phyloP scores from a whole-genome alignment of 2,888 invertebrate genomes.

The Ornithoptera priamus region DNA sequence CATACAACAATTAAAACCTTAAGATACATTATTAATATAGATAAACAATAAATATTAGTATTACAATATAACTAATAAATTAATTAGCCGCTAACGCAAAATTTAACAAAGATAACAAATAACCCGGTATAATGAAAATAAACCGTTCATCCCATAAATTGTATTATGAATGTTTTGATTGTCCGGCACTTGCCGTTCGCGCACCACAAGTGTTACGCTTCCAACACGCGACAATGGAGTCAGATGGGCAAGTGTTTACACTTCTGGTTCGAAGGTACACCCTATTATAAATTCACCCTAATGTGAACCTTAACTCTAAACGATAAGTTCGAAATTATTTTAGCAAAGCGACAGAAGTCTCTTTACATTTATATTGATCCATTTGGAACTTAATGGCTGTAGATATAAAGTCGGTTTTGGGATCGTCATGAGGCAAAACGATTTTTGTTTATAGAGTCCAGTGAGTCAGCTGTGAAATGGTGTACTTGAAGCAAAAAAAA shows the following conservation, averaged over 20 bases:
- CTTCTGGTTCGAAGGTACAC: slow-evolving; percentile 29
- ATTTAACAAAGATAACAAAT: slow-evolving; percentile 21
- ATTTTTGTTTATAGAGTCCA: slow-evolving; percentile 26
- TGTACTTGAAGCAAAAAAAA: slow-evolving; percentile 66
- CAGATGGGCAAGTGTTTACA: slow-evolving; percentile 72
- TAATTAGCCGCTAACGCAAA: background rate
- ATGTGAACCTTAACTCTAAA: slow-evolving; percentile 1
- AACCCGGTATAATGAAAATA: slow-evolving; percentile 45
- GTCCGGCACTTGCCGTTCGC: slow-evolving; percentile 58
- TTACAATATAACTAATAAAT: background rate
- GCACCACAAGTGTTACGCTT: slow-evolving; percentile 70
- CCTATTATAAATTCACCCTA: background rate
- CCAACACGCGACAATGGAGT: slow-evolving; percentile 59
- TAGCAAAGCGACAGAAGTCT: background rate
- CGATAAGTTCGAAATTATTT: slow-evolving; percentile 2
- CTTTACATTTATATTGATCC: background rate
- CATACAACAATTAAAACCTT: no score
- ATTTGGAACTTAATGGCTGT: background rate
- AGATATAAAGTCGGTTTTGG: slow-evolving; percentile 8
- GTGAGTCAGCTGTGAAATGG: slow-evolving; percentile 50
- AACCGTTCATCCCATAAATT: slow-evolving; percentile 57
- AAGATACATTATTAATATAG: background rate
- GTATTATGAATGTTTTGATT: slow-evolving; percentile 73
- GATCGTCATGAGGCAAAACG: slow-evolving; percentile 7
- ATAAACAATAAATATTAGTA: background rate